Conservation (phyloP, 2,888 invertebrate genomes). For the Chaitophorus viminalis region DNA sequence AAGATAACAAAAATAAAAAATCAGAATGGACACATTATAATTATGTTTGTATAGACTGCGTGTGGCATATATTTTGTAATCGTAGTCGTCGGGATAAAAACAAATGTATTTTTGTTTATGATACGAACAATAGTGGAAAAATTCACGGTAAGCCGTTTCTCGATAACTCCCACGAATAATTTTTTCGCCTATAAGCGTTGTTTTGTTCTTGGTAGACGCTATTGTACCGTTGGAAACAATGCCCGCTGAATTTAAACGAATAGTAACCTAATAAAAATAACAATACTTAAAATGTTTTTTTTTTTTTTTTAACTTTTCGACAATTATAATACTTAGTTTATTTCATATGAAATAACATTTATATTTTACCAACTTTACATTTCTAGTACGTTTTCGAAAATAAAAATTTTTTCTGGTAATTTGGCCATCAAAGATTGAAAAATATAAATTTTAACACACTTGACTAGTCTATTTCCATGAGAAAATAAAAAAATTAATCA, state of each 20-base stretch:
- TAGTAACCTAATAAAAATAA: slow-evolving; percentile 32
- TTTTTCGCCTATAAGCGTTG: slow-evolving; percentile 49
- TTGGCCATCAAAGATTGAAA: no score
- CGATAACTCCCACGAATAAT: slow-evolving; percentile 56
- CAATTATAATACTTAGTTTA: no score
- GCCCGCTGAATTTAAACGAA: slow-evolving; percentile 32
- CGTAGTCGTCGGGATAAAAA: slow-evolving; percentile 24
- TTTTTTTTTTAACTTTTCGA: not conserved
- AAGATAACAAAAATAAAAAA: slow-evolving; percentile 9
- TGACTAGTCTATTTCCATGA: no score
- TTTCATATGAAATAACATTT: no score
- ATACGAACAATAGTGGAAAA: slow-evolving; percentile 58
- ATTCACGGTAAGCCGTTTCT: slow-evolving; percentile 58
- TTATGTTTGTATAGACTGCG: slow-evolving; percentile 28
- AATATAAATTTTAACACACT: no score
- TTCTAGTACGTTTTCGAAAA: no score
- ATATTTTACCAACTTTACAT: no score
- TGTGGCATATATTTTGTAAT: slow-evolving; percentile 58
- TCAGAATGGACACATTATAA: not conserved
- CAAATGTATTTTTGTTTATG: slow-evolving; percentile 44
- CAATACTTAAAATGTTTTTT: not conserved
- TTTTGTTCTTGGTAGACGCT: slow-evolving; percentile 50
- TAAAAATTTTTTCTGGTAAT: no score
- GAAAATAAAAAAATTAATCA: no score
- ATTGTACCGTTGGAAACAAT: slow-evolving; percentile 27